Percentiles rank a stretch among this genome's conserved stretches.
These are phyloP conservation scores for Catharus bicknelli DNA, from an alignment of 2,113 vertebrate genomes.

Conservation along the genomic window DNA sequence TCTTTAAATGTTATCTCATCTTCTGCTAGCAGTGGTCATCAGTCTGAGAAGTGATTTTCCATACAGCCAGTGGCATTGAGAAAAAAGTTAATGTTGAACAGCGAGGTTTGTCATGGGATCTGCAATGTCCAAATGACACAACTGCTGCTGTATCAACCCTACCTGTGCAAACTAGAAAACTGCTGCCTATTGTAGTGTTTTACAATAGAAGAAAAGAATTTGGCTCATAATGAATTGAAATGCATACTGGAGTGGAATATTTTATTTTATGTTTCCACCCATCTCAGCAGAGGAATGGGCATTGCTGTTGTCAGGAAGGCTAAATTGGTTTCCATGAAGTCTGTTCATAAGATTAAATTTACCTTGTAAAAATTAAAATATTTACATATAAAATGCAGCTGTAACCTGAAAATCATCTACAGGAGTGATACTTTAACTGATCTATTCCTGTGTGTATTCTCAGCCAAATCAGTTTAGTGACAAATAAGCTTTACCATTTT, in stretches of 20 bases:
- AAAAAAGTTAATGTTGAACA: background rate
- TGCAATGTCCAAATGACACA: background rate
- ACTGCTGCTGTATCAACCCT: background rate
- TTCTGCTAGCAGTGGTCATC: background rate
- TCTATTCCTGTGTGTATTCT: background rate
- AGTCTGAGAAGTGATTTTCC: background rate
- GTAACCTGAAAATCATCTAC: background rate
- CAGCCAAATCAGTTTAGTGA: constrained; percentile 20
- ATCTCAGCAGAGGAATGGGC: background rate
- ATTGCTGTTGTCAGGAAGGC: background rate
- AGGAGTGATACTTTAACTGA: background rate
- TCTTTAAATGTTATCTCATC: background rate
- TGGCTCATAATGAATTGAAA: background rate
- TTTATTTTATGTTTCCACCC: background rate
- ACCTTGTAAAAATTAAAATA: background rate
- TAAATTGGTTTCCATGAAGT: background rate
- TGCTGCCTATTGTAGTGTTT: background rate
- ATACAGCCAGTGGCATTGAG: background rate
- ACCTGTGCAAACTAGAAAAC: background rate
- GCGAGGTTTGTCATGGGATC: background rate
- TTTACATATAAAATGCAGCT: constrained; percentile 16
- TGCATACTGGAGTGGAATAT: background rate
- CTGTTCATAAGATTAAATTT: background rate
- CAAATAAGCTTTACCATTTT: constrained; percentile 10
- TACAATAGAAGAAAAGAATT: background rate